Evolutionary conservation across 2,888 invertebrate genomes (phyloP).

Genomic region (Melanostoma mellinum): DNA sequence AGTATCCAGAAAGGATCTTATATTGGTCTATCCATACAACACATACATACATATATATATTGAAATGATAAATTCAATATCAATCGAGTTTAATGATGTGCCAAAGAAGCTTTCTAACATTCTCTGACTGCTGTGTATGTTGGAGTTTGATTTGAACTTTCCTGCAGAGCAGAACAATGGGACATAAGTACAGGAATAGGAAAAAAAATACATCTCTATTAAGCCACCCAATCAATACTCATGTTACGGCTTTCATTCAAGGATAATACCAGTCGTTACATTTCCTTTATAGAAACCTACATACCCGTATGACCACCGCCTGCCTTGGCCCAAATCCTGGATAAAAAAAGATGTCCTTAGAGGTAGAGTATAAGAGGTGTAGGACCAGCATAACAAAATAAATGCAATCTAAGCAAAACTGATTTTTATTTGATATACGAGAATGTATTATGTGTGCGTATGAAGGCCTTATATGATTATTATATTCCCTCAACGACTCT

Average conservation of each 20-base stretch:
- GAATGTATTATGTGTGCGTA: slow-evolving; percentile 42
- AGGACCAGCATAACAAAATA: slow-evolving; percentile 46
- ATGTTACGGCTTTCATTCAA: slow-evolving; percentile 65
- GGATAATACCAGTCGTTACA: slow-evolving; percentile 61
- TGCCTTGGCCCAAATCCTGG: slow-evolving; percentile 53
- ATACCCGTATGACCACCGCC: neutral
- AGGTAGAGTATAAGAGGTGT: neutral
- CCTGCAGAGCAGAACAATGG: slow-evolving; percentile 26
- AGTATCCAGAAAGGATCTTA: slow-evolving; percentile 16
- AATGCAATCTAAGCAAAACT: slow-evolving; percentile 72
- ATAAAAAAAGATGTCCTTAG: slow-evolving; percentile 58
- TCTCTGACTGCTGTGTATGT: slow-evolving; percentile 14
- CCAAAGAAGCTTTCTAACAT: slow-evolving; percentile 20
- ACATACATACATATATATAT: neutral
- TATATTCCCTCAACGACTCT: slow-evolving; percentile 42
- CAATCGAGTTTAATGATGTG: slow-evolving; percentile 68
- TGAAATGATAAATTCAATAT: slow-evolving; percentile 70
- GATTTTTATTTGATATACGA: slow-evolving; percentile 66
- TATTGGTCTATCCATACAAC: slow-evolving; percentile 20
- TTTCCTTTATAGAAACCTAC: slow-evolving; percentile 29
- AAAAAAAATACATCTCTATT: slow-evolving; percentile 44
- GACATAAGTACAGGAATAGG: neutral
- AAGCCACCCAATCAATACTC: slow-evolving; percentile 70
- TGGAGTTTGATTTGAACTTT: slow-evolving; percentile 8
- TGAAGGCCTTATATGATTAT: slow-evolving; percentile 32